Evolutionary conservation across 2,888 invertebrate genomes (phyloP), one percentile per base, ranked within the genome.

Genomic region (Crepidodera aurea): DNA sequence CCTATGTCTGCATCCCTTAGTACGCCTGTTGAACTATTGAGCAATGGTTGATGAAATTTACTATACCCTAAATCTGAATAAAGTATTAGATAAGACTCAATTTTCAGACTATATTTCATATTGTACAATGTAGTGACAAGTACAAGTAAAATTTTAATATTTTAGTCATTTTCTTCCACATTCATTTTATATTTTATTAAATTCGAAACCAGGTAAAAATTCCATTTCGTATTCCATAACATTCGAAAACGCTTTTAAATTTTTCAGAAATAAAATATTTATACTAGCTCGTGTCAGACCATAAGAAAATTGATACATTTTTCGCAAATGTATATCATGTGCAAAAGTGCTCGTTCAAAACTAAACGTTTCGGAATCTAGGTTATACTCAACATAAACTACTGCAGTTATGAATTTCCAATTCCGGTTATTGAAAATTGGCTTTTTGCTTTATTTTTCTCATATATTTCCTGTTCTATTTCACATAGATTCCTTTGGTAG

Each of bases 401-500:
- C 48, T 27, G 48, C 34, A 56, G 57, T 57, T 57, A 57, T 57
- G 57, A 50, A 48, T 57, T 57, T 57, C 37, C 57, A 39, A 57
- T 57, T 50, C 39, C 27, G 18, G 57, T 57, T 57, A 57, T 48
- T 57, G 57, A 50, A 48, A 57, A 39, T 12, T 3, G 48, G 3
- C 27, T 18, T 54, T 54, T 44, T 32, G 40, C 18, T 54, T 42
- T 54, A 29, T 29, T 29, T 54, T 8, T 27, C 3, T n/a, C 29
- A 3, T 42, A 54, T 27, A 54, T 53, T 54, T 42, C 42, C 5
- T 6, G 15, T 37, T 37, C 15, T 18, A 40, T 40, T 40, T 40
- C 18, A 18, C 13, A 12, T 34, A 10, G 34, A 34, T 34, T 34
- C 34, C 6, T 34, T 10, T 32, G 8, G 12, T 34, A 12, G 4